Base-by-base conservation (phyloP, 2,888 invertebrate genomes). In the Agrilus cyanescens region DNA sequence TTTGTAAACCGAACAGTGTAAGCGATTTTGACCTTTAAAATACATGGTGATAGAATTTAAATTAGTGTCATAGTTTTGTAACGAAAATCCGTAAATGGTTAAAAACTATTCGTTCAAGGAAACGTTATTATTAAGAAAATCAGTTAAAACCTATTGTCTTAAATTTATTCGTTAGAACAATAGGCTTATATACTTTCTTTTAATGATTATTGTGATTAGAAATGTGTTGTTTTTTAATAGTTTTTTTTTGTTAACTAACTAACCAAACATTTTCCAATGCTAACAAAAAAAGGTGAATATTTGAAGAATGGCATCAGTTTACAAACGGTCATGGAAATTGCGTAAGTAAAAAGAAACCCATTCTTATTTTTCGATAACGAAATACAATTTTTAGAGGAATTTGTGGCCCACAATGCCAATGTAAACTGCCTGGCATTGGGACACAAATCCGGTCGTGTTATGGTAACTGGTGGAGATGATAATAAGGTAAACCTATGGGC, bases 401-500 rank as follows among this genome's bases (percentile, higher is more conserved):
- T 91, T 67, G 78, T 80, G 53, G 91, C 90, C 47, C 91, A 93
- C 72, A 73, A 78, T 59, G 80, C 85, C 55, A 87, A 85, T 68
- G 89, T 91, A 56, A 90, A 87, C 62, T 90, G 89, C 61, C 68
- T 90, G 58, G 85, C 89, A 39, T 74, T 91, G 68, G 91, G 91
- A 46, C 88, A 87, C 69, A 90, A 89, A 65, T 89, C 89, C 40
- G 89, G 89, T 52, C 78, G 88, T 60, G 90, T 93, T 40, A 75
- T 93, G 65, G 91, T 87, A 32, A 91, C 91, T 46, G 96, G 96
- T 43, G 95, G 96, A 46, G 93, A 94, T 65, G 96, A 96, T 71
- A 88, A 90, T 65, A 94, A 94, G 70, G 94, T 96, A 40, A 96
- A 96, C 69, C 70, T 96, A 52, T 96, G 95, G 95, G 91, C 94